Conservation (phyloP, 2,113 vertebrate species). For the Antechinus stuartii region DNA sequence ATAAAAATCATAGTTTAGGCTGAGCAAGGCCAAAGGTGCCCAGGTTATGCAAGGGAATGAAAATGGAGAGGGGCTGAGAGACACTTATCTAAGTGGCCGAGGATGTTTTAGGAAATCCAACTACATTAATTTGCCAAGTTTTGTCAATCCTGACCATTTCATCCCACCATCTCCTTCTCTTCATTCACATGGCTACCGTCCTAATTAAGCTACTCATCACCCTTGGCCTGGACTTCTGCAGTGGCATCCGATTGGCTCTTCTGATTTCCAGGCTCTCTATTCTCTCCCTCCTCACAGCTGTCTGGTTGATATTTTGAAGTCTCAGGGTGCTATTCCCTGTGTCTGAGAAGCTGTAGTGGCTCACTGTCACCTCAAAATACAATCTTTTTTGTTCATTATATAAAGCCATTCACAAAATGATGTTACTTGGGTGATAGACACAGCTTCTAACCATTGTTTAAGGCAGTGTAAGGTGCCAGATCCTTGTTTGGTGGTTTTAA, state of each 20-base stretch:
- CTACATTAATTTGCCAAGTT: not conserved
- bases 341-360: not conserved
- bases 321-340: not conserved
- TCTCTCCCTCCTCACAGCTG: not conserved
- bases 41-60: conserved; percentile 56
- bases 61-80: not conserved
- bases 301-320: not conserved
- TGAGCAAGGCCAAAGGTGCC: conserved; percentile 49
- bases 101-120: not conserved
- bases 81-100: not conserved
- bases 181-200: not conserved
- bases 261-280: not conserved
- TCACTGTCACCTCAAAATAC: not conserved
- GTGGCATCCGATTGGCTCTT: not conserved
- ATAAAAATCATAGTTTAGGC: conserved; percentile 76
- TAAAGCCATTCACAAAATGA: not conserved
- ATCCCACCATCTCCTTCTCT: not conserved
- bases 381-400: not conserved
- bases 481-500: not conserved
- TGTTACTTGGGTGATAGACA: not conserved
- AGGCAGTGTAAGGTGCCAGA: not conserved
- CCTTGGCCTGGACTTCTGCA: not conserved
- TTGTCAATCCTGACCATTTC: not conserved
- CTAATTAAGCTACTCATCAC: not conserved
- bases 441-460: not conserved